phyloP scores from a whole-genome alignment of 2,113 vertebrate genomes.

The Nanger granti region DNA sequence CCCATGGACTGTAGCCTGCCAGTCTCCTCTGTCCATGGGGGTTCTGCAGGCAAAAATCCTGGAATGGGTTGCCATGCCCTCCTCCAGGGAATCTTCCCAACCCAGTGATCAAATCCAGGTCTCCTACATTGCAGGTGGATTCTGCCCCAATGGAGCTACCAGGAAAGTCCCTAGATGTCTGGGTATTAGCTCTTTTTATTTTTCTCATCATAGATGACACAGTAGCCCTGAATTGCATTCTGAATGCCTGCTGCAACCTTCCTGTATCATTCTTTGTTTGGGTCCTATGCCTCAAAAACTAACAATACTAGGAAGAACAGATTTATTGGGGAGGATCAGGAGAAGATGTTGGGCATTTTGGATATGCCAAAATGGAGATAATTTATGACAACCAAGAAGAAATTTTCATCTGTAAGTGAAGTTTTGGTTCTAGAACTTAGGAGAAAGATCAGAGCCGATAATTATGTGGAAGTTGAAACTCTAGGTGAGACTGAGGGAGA shows the following conservation, averaged over 20 bases:
- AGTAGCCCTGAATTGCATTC: not conserved
- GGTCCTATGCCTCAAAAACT: not conserved
- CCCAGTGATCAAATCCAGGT: not conserved
- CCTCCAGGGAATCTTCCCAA: not conserved
- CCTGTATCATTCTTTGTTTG: not conserved
- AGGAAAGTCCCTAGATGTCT: too few relatives aligned
- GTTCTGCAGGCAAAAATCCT: not conserved
- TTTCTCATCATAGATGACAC: not conserved
- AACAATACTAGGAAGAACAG: not conserved
- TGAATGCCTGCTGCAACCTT: not conserved
- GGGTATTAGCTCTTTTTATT: not conserved
- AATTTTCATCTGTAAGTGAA: not conserved
- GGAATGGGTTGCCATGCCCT: not conserved
- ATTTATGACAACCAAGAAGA: not conserved
- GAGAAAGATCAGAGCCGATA: not conserved
- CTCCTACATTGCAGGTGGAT: not conserved
- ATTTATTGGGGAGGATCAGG: not conserved
- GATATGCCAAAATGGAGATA: not conserved
- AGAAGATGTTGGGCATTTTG: not conserved
- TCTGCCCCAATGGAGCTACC: too few relatives aligned
- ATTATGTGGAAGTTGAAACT: not conserved
- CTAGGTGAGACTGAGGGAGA: not conserved
- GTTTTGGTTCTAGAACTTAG: not conserved
- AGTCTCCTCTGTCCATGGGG: not conserved
- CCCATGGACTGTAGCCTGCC: not conserved